Conservation (phyloP, 2,888 invertebrate genomes). For the Pediacus dermestoides region DNA sequence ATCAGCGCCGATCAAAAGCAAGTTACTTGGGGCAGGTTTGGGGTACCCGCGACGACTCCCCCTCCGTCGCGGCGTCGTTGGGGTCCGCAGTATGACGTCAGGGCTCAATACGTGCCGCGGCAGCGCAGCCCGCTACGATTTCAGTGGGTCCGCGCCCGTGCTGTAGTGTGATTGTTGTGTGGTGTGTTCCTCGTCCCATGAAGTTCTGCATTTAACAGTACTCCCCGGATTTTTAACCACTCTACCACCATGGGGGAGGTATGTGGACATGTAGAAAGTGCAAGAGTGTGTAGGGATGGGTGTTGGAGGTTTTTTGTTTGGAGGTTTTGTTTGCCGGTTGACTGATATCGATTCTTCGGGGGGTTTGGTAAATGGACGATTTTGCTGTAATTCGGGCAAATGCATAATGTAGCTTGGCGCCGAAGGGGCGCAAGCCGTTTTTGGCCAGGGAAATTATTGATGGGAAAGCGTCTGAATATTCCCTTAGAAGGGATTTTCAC, state of each 20-base stretch:
- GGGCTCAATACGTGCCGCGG: conserved; percentile 53
- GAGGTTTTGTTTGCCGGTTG: no score
- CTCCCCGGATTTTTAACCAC: conserved; percentile 33
- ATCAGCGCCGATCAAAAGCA: conserved; percentile 16
- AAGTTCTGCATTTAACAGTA: conserved; percentile 43
- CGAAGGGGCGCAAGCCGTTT: no score
- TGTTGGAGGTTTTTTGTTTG: no score
- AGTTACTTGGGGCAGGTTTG: conserved; percentile 26
- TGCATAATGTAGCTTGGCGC: no score
- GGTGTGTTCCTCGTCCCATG: conserved; percentile 32
- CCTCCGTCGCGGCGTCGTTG: conserved; percentile 20
- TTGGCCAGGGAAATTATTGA: no score
- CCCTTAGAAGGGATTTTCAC: no score
- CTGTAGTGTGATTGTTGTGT: conserved; percentile 35
- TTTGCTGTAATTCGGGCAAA: no score
- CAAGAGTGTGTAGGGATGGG: no score
- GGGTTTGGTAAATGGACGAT: no score
- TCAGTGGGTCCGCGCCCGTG: conserved; percentile 63
- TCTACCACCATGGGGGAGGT: conserved; percentile 47
- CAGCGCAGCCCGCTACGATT: conserved; percentile 41
- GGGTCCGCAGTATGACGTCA: conserved; percentile 67
- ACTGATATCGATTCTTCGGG: no score
- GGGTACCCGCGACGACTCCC: conserved; percentile 13
- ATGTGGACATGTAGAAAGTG: no score
- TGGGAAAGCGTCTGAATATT: no score